Evolutionary conservation across 1,140 invertebrate species (phyloP), one percentile per base, ranked within the genome.

Genomic region (Drosophila mauritiana): DNA sequence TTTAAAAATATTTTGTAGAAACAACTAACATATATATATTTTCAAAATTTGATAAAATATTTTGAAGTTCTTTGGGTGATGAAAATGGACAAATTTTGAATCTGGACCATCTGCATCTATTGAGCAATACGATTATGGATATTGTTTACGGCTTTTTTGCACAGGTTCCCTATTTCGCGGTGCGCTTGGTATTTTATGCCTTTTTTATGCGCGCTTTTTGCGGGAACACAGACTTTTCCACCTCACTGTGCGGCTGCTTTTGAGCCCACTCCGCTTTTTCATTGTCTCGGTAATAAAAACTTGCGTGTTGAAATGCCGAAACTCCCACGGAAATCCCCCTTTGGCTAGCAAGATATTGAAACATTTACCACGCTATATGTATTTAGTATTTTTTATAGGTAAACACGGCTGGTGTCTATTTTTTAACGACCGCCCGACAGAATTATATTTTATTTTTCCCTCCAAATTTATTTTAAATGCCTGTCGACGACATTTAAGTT

Each of bases 321-420:
- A 34, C 64, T 67, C 37, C 39, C 59, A 31, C 31, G 25, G 46
- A 68, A 42, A 68, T 25, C 13, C 7, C 37, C 45, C 61, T 63
- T 59, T 51, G 5, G 15, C 25, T 22, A 12, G 42, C 15, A 12
- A 27, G 37, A 65, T 58, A 59, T 67, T 37, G 31, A 67, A 68
- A 39, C 12, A 55, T 48, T 46, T 70, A 39, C 52, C 42, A 4
- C 36, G 15, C 52, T 70, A 22, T 49, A 48, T 17, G 7, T 39
- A 48, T 55, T 25, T 52, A 27, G 11, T 40, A 13, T 51, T 55
- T 61, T 70, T 69, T 70, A 70, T 70, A 40, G 67, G 65, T 70
- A 70, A 70, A 70, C 67, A 48, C 67, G 64, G 67, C 67, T 70
- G 67, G 67, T 69, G 67, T 70, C 67, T 70, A 69, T 69, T 70